Evolutionary conservation across 2,797 vertebrate genomes (phyloP), one percentile per base, ranked within the genome.

Genomic region (Pelodytes ibericus): DNA sequence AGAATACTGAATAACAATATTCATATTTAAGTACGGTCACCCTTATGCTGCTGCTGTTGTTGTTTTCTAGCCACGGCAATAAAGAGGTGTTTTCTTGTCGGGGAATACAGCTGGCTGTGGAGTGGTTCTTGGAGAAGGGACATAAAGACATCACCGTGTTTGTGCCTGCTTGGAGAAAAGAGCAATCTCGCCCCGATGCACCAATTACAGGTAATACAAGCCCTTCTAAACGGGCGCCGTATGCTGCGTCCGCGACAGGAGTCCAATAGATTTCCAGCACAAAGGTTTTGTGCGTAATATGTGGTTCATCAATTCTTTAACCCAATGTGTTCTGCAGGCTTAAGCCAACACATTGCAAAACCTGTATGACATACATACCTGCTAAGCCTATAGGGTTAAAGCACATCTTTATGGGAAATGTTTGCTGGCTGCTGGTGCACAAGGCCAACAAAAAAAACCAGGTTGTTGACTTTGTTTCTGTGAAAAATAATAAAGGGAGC

Each of bases 101-200:
- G 72, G 97, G 98, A 74, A 99, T 99, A 87, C 96, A 98, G 70
- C 90, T 99, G 78, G 96, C 97, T 80, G 96, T 98, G 61, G 96
- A 99, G 72, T 99, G 97, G 97, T 99, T 99, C 87, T 87, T 95
- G 85, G 96, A 99, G 82, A 98, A 98, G 91, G 94, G 95, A 75
- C 98, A 99, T 88, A 99, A 97, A 93, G 95, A 98, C 86, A 96
- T 99, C 86, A 99, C 97, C 30, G 97, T 98, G 80, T 99, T 99
- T 89, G 98, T 99, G 75, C 98, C 98, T 76, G 95, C 97, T 0
- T 99, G 98, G 98, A 95, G 98, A 82, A 99, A 99, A 87, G 97
- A 99, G 81, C 98, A 99, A 88, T 98, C 97, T 24, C 93, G 97
- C 77, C 97, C 98, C 2, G 98, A 99, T 53, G 96, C 98, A 68